Base-by-base conservation (phyloP, 2,797 vertebrate genomes). In the Chromobotia macracanthus region DNA sequence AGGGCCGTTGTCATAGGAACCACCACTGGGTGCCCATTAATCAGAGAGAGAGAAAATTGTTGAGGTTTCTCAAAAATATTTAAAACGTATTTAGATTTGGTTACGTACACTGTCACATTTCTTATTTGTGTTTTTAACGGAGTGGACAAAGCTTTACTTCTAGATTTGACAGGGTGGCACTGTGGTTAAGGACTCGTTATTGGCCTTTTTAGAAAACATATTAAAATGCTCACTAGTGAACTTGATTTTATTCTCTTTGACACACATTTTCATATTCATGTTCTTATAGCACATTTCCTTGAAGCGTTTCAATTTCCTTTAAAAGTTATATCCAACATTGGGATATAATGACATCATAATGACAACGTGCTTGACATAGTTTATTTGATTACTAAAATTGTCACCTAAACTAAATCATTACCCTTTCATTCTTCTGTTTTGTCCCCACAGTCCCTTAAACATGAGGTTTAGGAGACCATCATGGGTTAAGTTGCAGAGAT, bases 1-100 rank as follows among this genome's bases (percentile, higher is more conserved):
- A 91, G 92, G 91, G 91, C 91, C 87, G 93, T 94, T 93, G 88
- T 92, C 92, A 94, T 94, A 91, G 93, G 88, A 94, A 94, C 93
- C 91, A 92, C 91, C 88, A 77, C 90, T 91, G 91, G 91, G 92
- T 91, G 87, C 92, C 91, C 89, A 90, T 91, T 91, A 91, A 89
- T 87, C 12, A 87, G 88, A 85, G 84, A 89, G 89, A 90, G 88
- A 86, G 88, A 85, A 92, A 90, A 91, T 90, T 90, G 88, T 89
- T 84, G 84, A 90, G 86, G 88, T 89, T 86, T 87, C 81, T 81
- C 60, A 84, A 84, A 92, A 88, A 76, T 89, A 87, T 92, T 92
- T 88, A 87, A n/a, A n/a, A n/a, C n/a, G n/a, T n/a, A n/a, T 81
- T 79, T 80, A 8, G 66, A 75, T 63, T 56, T 77, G 64, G 55